A percentile compares a stretch with the other conserved stretches of the same genome.
These are phyloP conservation scores for Hormiphora californensis DNA, from an alignment of 37 sponge, comb jelly and placozoan species.

Conservation along the genomic window DNA sequence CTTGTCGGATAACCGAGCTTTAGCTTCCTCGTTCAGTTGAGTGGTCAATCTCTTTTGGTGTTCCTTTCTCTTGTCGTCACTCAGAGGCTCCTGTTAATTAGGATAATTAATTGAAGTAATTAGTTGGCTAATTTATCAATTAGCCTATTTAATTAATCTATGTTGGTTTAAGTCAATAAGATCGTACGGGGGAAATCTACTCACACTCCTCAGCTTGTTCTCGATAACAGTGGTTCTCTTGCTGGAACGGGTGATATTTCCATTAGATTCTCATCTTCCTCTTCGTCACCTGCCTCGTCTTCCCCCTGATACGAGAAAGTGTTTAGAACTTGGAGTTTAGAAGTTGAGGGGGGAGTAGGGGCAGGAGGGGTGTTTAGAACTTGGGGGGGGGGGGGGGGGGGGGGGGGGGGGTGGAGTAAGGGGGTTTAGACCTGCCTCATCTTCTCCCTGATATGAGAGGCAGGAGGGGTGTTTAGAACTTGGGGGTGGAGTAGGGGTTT, in stretches of 20 bases:
- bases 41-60: constrained; percentile 78
- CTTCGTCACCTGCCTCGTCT: constrained; percentile 63
- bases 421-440: too few species aligned
- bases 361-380: not conserved
- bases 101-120: too few species aligned
- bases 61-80: constrained; percentile 74
- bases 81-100: constrained; percentile 47
- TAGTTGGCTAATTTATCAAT: too few species aligned
- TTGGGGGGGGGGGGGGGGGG: not conserved
- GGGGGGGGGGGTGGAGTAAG: too few species aligned
- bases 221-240: constrained; percentile 50
- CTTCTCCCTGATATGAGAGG: too few species aligned
- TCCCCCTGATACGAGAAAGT: constrained; percentile 38
- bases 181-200: too few species aligned
- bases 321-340: not conserved
- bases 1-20: constrained; percentile 56
- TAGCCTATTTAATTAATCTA: too few species aligned
- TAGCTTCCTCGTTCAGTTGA: constrained; percentile 84
- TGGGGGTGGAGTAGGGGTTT: too few species aligned
- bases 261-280: constrained; percentile 55
- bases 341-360: not conserved
- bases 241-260: constrained; percentile 33
- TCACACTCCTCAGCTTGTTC: constrained; percentile 21
- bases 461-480: too few species aligned
- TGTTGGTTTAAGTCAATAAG: too few species aligned